phyloP scores from a whole-genome alignment of 2,113 vertebrate species.

The Morone saxatilis region DNA sequence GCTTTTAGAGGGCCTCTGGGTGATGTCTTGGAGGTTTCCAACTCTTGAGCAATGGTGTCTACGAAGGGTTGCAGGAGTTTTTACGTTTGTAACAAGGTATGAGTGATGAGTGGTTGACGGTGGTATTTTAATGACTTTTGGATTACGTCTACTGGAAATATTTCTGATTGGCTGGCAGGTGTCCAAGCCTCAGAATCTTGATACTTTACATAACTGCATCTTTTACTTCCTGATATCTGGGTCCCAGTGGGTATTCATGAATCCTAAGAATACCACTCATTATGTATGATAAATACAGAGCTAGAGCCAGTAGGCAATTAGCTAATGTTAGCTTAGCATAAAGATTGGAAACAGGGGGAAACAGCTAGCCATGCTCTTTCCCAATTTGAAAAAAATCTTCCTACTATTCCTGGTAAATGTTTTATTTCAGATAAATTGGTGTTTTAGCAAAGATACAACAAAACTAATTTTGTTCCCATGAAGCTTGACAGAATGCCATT shows the following conservation, averaged over 20 bases:
- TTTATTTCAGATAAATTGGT: not conserved
- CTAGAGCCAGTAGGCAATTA: not conserved
- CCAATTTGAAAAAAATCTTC: too few relatives aligned
- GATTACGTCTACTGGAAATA: too few relatives aligned
- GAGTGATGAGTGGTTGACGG: too few relatives aligned
- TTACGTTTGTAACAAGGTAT: too few relatives aligned
- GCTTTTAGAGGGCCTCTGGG: not conserved
- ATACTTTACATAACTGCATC: too few relatives aligned
- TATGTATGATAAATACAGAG: not conserved
- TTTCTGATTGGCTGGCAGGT: too few relatives aligned
- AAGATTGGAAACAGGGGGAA: not conserved
- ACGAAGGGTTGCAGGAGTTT: not conserved
- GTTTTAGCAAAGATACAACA: not conserved
- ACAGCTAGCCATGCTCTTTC: too few relatives aligned
- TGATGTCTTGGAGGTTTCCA: constrained; percentile 13
- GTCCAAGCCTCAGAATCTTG: too few relatives aligned
- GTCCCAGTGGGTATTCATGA: too few relatives aligned
- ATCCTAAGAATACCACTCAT: too few relatives aligned
- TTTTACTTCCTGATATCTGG: too few relatives aligned
- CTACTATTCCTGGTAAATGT: not conserved
- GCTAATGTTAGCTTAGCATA: not conserved
- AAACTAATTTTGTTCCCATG: not conserved
- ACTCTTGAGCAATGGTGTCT: not conserved
- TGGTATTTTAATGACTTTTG: too few relatives aligned
- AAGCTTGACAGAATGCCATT: not conserved